Conservation (phyloP, 2,888 invertebrate species). For the Conomelus anceps region DNA sequence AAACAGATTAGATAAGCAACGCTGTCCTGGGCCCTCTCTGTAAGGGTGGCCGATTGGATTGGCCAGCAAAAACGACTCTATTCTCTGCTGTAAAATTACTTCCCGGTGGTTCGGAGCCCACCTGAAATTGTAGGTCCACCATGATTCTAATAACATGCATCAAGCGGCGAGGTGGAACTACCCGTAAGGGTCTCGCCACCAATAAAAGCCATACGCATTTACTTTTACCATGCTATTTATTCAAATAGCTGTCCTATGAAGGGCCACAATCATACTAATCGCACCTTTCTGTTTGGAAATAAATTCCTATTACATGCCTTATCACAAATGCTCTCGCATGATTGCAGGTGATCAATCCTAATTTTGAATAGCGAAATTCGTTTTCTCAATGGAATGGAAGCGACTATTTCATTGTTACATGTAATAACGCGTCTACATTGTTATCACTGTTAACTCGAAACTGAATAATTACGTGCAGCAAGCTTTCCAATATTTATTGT, state of each 20-base stretch:
- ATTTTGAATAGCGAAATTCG: neutral
- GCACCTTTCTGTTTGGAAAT: neutral
- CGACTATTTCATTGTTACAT: neutral
- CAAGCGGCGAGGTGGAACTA: no score
- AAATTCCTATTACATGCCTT: neutral
- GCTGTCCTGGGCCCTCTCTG: no score
- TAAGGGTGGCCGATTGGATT: no score
- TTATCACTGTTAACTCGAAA: neutral
- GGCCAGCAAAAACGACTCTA: no score
- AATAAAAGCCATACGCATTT: no score
- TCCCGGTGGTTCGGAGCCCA: no score
- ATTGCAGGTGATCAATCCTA: neutral
- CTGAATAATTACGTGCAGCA: neutral
- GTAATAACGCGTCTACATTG: neutral
- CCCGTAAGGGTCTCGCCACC: no score
- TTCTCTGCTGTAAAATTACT: no score
- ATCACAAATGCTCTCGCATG: neutral
- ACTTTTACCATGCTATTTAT: no score
- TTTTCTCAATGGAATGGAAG: neutral
- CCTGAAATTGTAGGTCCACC: no score
- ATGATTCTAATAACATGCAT: no score
- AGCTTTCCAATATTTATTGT: neutral
- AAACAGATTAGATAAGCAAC: no score
- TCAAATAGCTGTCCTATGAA: neutral
- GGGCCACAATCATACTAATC: neutral